These are phyloP conservation scores for Drosophila bocki DNA, from an alignment of 1,140 invertebrate genomes.

Conservation along the genomic window DNA sequence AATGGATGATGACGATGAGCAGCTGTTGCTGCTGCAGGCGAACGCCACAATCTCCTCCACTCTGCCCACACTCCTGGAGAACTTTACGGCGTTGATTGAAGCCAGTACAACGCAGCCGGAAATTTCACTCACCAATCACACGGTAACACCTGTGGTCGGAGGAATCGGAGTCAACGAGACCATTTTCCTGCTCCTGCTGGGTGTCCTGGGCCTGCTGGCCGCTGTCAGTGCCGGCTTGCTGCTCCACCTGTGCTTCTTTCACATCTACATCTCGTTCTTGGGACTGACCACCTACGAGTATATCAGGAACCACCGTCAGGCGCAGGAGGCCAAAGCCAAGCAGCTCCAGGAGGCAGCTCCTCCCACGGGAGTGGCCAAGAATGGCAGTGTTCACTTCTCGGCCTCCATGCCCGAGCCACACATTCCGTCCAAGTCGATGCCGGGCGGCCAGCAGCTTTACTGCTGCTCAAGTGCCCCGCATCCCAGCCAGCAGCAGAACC, in stretches of 20 bases:
- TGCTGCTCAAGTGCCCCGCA: slow-evolving; percentile 75
- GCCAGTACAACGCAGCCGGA: slow-evolving; percentile 8
- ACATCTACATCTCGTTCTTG: slow-evolving; percentile 93
- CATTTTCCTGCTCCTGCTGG: slow-evolving; percentile 88
- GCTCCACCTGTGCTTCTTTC: slow-evolving; percentile 95
- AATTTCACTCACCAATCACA: slow-evolving; percentile 40
- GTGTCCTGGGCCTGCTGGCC: slow-evolving; percentile 89
- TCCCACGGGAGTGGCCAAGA: slow-evolving; percentile 29
- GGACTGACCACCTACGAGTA: slow-evolving; percentile 97
- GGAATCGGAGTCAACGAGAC: slow-evolving; percentile 86
- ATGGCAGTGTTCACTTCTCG: slow-evolving; percentile 46
- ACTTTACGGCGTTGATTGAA: slow-evolving; percentile 64
- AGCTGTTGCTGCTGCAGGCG: not conserved
- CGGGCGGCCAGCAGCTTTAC: slow-evolving; percentile 62
- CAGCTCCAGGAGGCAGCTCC: slow-evolving; percentile 51
- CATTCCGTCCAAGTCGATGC: slow-evolving; percentile 72
- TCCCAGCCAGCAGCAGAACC: slow-evolving; percentile 59
- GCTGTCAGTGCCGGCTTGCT: slow-evolving; percentile 91
- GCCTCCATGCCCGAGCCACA: slow-evolving; percentile 42
- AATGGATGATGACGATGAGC: slow-evolving; percentile 17
- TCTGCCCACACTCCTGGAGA: slow-evolving; percentile 61
- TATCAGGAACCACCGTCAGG: slow-evolving; percentile 88
- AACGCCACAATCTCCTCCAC: slow-evolving; percentile 59
- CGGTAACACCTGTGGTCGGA: slow-evolving; percentile 45
- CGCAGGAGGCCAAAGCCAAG: slow-evolving; percentile 75